phyloP scores from a whole-genome alignment of 2,888 invertebrate species.

The Cyclophora punctaria region DNA sequence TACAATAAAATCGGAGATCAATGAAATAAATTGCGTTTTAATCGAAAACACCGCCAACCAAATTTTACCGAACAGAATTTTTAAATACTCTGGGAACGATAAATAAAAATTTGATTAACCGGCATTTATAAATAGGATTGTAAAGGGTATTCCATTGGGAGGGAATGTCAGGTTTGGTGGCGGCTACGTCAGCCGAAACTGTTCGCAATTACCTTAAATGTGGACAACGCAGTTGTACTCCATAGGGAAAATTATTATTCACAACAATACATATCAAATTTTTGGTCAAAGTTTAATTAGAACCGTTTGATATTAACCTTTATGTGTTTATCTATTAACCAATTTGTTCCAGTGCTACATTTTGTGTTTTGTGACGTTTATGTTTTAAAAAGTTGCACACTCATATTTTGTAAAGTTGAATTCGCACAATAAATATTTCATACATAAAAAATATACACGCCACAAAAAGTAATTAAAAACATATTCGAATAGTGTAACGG shows the following conservation, averaged over 20 bases:
- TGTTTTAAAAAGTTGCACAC: no score
- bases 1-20: no score
- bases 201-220: slow-evolving; percentile 73
- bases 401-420: no score
- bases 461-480: no score
- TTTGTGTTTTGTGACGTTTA: no score
- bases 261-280: slow-evolving; percentile 56
- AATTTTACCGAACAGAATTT: no score
- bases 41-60: no score
- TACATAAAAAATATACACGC: no score
- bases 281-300: slow-evolving; percentile 58
- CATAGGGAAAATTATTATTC: slow-evolving; percentile 69
- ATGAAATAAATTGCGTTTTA: no score
- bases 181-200: slow-evolving; percentile 68
- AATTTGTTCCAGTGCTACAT: background rate
- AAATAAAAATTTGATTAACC: slow-evolving; percentile 65
- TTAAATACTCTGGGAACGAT: slow-evolving; percentile 29
- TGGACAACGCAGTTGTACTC: slow-evolving; percentile 66
- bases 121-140: slow-evolving; percentile 70
- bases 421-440: no score
- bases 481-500: no score
- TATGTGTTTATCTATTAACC: background rate
- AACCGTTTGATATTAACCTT: background rate
- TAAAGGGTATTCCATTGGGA: slow-evolving; percentile 62
- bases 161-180: slow-evolving; percentile 62